phyloP scores from a whole-genome alignment of 2,797 vertebrate species.

The Dendrocincla fuliginosa region DNA sequence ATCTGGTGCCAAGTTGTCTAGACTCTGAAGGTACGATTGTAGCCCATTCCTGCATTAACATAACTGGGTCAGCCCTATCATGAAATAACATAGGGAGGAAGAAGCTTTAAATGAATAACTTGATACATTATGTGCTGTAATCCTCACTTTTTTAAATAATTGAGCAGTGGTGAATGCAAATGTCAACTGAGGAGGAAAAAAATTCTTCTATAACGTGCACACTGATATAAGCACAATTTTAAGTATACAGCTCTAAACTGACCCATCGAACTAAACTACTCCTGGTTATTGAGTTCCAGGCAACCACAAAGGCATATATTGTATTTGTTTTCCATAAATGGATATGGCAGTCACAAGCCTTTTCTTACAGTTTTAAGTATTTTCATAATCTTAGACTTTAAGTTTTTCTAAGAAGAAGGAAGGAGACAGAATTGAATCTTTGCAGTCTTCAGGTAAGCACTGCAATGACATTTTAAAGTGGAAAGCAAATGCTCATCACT shows the following conservation, averaged over 20 bases:
- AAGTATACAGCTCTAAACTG: neutral
- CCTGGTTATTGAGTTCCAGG: neutral
- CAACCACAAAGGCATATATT: neutral
- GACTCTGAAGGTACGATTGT: neutral
- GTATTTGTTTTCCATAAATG: neutral
- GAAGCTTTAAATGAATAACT: neutral
- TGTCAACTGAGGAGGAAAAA: neutral
- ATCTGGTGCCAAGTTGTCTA: neutral
- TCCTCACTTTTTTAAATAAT: neutral
- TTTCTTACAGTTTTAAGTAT: neutral
- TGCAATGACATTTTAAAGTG: neutral
- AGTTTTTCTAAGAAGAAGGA: neutral
- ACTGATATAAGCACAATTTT: neutral
- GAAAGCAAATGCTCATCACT: neutral
- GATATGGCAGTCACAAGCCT: neutral
- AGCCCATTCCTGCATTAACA: neutral
- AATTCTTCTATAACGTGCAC: neutral
- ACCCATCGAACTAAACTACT: neutral
- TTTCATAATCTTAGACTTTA: neutral
- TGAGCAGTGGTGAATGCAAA: neutral
- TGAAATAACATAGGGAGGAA: neutral
- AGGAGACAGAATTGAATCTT: neutral
- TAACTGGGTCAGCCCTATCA: neutral
- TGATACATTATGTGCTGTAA: neutral
- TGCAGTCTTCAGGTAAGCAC: neutral